These are phyloP conservation scores for Calephelis nemesis DNA, from an alignment of 1,140 invertebrate species.

Conservation along the genomic window DNA sequence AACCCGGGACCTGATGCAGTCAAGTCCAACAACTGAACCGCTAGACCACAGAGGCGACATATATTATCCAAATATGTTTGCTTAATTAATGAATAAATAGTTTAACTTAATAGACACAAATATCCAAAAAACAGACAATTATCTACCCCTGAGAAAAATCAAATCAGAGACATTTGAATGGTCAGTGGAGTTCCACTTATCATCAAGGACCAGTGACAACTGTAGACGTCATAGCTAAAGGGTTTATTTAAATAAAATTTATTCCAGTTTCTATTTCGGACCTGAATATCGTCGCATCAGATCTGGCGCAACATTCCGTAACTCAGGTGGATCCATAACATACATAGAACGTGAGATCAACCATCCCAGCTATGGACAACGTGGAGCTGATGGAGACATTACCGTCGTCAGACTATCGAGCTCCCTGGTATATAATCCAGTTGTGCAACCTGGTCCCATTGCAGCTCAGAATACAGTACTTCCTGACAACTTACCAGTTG, in stretches of 20 bases:
- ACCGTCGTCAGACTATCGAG: conserved; percentile 28
- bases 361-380: conserved; percentile 35
- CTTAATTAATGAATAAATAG: no score
- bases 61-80: no score
- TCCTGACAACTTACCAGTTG: conserved; percentile 31
- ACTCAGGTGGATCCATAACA: conserved; percentile 29
- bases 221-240: no score
- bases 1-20: no score
- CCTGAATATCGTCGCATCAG: conserved; percentile 35
- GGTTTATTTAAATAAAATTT: background rate
- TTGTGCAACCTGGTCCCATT: conserved; percentile 30
- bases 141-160: no score
- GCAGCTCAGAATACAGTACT: conserved; percentile 23
- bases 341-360: conserved; percentile 29
- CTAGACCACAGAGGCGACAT: no score
- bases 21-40: no score
- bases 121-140: no score
- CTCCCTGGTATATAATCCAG: conserved; percentile 28
- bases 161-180: no score
- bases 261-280: conserved; percentile 28
- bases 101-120: no score
- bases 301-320: conserved; percentile 35
- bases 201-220: no score
- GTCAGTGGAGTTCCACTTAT: no score
- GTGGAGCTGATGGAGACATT: conserved; percentile 38